Evolutionary conservation across 2,113 vertebrate species (phyloP), one percentile per base, ranked within the genome.

Genomic region (Strix aluco): DNA sequence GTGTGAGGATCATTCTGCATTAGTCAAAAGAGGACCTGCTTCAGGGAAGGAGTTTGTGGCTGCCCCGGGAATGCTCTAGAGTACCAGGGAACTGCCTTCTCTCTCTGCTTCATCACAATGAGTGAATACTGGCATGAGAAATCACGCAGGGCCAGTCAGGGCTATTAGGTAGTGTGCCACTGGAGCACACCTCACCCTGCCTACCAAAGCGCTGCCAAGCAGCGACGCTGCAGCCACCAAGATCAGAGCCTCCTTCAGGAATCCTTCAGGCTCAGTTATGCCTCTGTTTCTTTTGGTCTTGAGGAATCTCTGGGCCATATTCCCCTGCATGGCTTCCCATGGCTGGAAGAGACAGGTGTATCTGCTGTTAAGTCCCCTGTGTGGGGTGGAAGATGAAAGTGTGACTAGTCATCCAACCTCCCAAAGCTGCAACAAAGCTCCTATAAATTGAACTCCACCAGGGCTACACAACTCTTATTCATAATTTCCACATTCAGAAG

Each of bases 151-250:
- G 38, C 57, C 40, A 32, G 34, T 36, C 46, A 62, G 36, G 22
- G 38, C 73, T 74, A 18, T 22, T 0, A 1, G 26, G 23, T 22
- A 54, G 9, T 6, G 0, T 61, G 46, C 13, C 0, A 2, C 8
- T 54, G 26, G 30, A 18, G 17, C 36, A 38, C 22, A 74, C 34
- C 46, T 18, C 15, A 22, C 16, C 36, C 52, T 55, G 20, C 55
- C 36, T 78, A 15, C 25, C 25, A 32, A 71, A 30, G 15, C 65
- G 74, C 23, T 78, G 65, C 55, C 58, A 27, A 11, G 26, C 16
- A 55, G n/a, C 3, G 5, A 34, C 15, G 42, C n/a, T 4, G 6
- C 66, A 82, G 29, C 29, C 47, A 63, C 47, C 34, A 55, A 55
- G 10, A 15, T 78, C 4, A 4, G 32, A n/a, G 15, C 6, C 16